These are phyloP conservation scores for Ardeotis arabs DNA, from an alignment of 2,113 vertebrate species.

Conservation along the genomic window DNA sequence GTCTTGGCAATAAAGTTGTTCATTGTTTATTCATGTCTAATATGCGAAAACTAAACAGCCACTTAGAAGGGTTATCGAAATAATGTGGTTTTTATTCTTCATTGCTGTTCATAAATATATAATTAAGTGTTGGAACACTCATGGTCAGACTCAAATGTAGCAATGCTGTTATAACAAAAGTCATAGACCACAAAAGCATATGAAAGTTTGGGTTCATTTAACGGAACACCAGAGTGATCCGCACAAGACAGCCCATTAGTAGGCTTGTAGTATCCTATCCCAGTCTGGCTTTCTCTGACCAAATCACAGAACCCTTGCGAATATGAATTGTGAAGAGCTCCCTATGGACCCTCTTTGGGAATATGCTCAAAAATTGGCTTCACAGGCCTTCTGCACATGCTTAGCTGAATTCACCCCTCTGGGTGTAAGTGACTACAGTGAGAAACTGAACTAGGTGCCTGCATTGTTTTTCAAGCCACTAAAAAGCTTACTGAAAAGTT, in stretches of 20 bases:
- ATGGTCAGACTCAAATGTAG: neutral
- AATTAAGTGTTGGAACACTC: conserved; percentile 13
- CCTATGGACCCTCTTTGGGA: neutral
- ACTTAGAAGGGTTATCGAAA: conserved; percentile 29
- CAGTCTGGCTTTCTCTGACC: neutral
- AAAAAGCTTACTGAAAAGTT: neutral
- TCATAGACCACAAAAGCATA: neutral
- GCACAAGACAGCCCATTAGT: neutral
- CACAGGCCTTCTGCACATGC: neutral
- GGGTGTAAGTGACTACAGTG: neutral
- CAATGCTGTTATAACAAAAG: conserved; percentile 33
- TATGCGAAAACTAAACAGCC: conserved; percentile 60
- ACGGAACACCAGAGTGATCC: neutral
- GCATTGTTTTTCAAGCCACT: neutral
- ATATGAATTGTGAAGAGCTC: neutral
- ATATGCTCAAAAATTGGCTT: neutral
- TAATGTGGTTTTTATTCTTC: neutral
- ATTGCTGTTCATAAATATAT: conserved; percentile 8
- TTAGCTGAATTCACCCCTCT: neutral
- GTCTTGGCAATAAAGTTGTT: conserved; percentile 56
- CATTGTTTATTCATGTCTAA: conserved; percentile 63
- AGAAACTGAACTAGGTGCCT: neutral
- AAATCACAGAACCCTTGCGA: neutral
- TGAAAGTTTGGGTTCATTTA: neutral
- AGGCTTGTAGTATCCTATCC: neutral